These are phyloP conservation scores for Galemys pyrenaicus DNA, from an alignment of 2,113 vertebrate genomes.

Conservation along the genomic window DNA sequence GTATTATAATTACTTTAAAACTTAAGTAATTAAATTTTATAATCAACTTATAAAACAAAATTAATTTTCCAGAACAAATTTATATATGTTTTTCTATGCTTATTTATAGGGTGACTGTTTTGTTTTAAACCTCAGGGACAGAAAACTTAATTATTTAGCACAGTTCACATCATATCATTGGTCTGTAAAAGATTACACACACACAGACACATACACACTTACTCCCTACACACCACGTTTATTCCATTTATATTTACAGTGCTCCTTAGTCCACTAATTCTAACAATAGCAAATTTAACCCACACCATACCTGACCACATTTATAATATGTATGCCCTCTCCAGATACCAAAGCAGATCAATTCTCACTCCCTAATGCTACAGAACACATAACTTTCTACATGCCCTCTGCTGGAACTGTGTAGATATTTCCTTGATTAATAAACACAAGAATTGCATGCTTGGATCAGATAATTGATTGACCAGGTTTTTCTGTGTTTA, in stretches of 20 bases:
- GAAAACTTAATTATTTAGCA: conserved; percentile 1
- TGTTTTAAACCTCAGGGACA: background rate
- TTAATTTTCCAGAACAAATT: background rate
- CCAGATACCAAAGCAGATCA: background rate
- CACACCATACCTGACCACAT: background rate
- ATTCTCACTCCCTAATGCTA: background rate
- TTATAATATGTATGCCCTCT: background rate
- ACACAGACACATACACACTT: too few relatives aligned
- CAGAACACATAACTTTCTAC: background rate
- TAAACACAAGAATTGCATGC: background rate
- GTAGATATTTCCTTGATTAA: background rate
- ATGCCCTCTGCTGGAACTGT: background rate
- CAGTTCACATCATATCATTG: background rate
- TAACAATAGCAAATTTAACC: background rate
- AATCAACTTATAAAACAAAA: background rate
- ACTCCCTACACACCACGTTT: background rate
- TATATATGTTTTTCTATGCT: background rate
- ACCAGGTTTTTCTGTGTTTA: background rate
- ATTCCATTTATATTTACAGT: background rate
- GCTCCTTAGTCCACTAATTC: background rate
- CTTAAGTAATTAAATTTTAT: background rate
- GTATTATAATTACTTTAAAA: conserved; percentile 11
- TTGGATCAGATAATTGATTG: background rate
- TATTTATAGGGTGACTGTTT: background rate
- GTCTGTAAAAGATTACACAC: background rate